Evolutionary conservation across 2,888 invertebrate species (phyloP), one percentile per base, ranked within the genome.

Genomic region (Carcina quercana): DNA sequence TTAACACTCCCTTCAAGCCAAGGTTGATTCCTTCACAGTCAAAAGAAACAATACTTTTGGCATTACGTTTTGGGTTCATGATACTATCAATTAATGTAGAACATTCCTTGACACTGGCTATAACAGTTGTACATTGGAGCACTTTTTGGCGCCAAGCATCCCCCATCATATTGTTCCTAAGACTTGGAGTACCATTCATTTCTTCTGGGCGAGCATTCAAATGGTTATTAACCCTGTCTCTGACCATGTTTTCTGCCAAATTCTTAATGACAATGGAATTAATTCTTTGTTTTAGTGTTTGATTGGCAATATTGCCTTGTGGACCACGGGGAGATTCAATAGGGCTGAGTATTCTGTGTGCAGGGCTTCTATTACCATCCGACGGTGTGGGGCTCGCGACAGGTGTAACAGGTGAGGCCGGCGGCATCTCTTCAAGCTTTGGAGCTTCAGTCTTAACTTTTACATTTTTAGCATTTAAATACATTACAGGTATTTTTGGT

Each of bases 11-110:
- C 64, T 94, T 95, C 1, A 91, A 84, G 13, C 97, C 97, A 38
- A 97, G 85, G 73, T 96, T 96, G 32, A 97, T 93, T 10, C 97
- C 96, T 79, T 97, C 97, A 53, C 95, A 95, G 65, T 97, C 97
- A 56, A 97, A 89, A 0, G 95, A 94, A 13, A 97, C 86, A 36
- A 91, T 89, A 32, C 88, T 87, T 49, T 86, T 86, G 32, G 76
- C 59, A 38, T 78, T 78, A 30, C 80, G 73, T 54, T 78, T 84
- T 34, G 86, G 85, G 45, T 86, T 86, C 63, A 91, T 86, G 42
- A 93, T 89, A 38, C 91, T 90, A 28, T 92, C 91, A 30, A 92
- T 88, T 36, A 95, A 86, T 54, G 91, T 88, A 24, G 89, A 85
- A 64, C 93, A 91, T 58, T 95, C 95, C 55, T 91, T 89, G 1